phyloP scores from a whole-genome alignment of 2,797 vertebrate species.

The Cetoscarus ocellatus region DNA sequence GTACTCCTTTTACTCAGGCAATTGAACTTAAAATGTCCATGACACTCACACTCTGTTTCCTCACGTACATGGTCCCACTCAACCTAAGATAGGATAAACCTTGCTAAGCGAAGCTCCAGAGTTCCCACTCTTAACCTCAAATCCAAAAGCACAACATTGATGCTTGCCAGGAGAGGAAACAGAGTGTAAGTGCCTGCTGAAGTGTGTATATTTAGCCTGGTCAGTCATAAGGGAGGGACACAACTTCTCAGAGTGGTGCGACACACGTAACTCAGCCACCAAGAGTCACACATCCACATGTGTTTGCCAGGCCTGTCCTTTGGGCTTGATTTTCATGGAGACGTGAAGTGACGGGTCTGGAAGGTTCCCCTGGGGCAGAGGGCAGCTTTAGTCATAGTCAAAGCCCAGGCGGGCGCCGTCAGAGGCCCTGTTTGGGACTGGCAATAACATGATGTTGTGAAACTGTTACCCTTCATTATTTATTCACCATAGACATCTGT shows the following conservation, averaged over 20 bases:
- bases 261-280: slow-evolving; percentile 72
- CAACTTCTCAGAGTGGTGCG: slow-evolving; percentile 67
- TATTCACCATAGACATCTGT: slow-evolving; percentile 70
- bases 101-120: slow-evolving; percentile 11
- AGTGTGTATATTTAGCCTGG: slow-evolving; percentile 70
- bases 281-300: slow-evolving; percentile 74
- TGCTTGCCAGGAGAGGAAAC: slow-evolving; percentile 37
- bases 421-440: slow-evolving; percentile 60
- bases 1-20: neutral
- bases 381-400: slow-evolving; percentile 68
- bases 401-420: slow-evolving; percentile 55
- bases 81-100: slow-evolving; percentile 10
- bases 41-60: slow-evolving; percentile 1
- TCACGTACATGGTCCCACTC: neutral
- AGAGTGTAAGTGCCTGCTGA: slow-evolving; percentile 50
- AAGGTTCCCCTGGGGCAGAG: slow-evolving; percentile 76
- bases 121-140: slow-evolving; percentile 7
- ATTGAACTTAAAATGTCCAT: neutral
- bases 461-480: slow-evolving; percentile 71
- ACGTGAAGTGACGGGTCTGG: slow-evolving; percentile 75
- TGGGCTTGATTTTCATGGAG: slow-evolving; percentile 65
- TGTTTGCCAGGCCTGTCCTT: slow-evolving; percentile 69
- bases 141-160: slow-evolving; percentile 27
- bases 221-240: slow-evolving; percentile 73
- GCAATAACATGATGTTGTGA: slow-evolving; percentile 73